A percentile compares a stretch with the other conserved stretches of the same genome.
Evolutionary conservation across 2,113 vertebrate genomes (phyloP).

Genomic region (Pica pica): DNA sequence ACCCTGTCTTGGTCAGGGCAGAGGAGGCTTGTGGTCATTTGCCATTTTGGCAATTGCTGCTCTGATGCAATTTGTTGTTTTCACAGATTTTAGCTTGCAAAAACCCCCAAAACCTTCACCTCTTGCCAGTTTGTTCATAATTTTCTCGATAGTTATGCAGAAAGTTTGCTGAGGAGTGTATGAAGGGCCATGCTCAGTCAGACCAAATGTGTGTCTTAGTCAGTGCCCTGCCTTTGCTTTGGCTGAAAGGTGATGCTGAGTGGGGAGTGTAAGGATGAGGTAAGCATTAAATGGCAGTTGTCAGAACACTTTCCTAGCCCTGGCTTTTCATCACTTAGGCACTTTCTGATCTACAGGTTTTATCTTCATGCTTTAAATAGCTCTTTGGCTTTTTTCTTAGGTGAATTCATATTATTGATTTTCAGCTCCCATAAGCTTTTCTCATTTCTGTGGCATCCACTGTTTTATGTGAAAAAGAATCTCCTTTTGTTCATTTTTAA

Average conservation of each 20-base stretch:
- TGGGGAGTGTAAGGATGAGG: background rate
- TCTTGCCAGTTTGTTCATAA: background rate
- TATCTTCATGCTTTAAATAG: background rate
- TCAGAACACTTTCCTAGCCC: background rate
- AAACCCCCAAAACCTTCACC: rapidly evolving
- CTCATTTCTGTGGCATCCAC: background rate
- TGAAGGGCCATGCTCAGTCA: rapidly evolving
- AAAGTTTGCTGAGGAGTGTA: background rate
- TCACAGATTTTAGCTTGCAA: background rate
- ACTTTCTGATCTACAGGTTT: background rate
- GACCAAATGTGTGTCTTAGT: background rate
- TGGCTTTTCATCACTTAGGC: background rate
- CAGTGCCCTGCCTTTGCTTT: background rate
- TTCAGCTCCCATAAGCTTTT: background rate
- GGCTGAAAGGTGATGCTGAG: background rate
- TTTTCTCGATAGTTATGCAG: rapidly evolving
- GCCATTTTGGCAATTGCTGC: background rate
- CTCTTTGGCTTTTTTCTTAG: background rate
- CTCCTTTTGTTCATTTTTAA: background rate
- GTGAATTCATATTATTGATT: background rate
- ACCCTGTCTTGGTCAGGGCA: background rate
- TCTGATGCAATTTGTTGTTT: background rate
- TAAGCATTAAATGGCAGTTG: background rate
- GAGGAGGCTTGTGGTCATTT: background rate
- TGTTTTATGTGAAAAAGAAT: background rate